These are phyloP conservation scores for Callaeas wilsoni DNA, from an alignment of 2,113 vertebrate genomes.

Conservation along the genomic window DNA sequence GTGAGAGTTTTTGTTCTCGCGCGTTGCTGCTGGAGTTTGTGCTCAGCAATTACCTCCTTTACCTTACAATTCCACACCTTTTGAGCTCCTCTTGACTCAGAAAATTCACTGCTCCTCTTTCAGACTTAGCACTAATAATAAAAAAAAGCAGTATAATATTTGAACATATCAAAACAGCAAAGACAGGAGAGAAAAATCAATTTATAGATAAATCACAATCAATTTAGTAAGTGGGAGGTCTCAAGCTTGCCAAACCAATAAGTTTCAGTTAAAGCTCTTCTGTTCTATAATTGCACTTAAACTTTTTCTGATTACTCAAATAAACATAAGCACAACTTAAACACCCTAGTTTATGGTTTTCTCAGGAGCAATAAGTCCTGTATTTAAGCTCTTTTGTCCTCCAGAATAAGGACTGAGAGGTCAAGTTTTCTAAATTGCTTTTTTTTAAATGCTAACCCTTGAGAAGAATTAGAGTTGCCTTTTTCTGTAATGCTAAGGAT, in stretches of 20 bases:
- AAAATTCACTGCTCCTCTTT: not conserved
- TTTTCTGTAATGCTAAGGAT: not conserved
- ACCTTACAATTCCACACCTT: not conserved
- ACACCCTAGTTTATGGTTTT: not conserved
- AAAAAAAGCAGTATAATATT: not conserved
- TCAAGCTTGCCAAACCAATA: not conserved
- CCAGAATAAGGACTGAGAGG: not conserved
- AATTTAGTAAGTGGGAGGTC: not conserved
- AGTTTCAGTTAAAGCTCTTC: not conserved
- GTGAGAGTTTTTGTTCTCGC: not conserved
- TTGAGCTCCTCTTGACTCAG: not conserved
- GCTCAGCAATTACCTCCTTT: not conserved
- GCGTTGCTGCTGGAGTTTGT: not conserved
- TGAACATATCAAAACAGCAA: not conserved
- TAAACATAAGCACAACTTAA: not conserved
- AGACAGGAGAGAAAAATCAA: not conserved
- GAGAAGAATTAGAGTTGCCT: not conserved
- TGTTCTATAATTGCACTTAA: slow-evolving; percentile 40
- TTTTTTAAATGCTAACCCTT: not conserved
- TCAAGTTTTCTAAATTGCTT: not conserved
- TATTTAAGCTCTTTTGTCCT: not conserved
- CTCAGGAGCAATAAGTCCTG: not conserved
- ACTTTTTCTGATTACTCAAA: slow-evolving; percentile 20
- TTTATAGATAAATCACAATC: not conserved
- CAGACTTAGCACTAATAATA: not conserved